Evolutionary conservation across 1,140 invertebrate genomes (phyloP).

Genomic region (Chironomus striatipennis): DNA sequence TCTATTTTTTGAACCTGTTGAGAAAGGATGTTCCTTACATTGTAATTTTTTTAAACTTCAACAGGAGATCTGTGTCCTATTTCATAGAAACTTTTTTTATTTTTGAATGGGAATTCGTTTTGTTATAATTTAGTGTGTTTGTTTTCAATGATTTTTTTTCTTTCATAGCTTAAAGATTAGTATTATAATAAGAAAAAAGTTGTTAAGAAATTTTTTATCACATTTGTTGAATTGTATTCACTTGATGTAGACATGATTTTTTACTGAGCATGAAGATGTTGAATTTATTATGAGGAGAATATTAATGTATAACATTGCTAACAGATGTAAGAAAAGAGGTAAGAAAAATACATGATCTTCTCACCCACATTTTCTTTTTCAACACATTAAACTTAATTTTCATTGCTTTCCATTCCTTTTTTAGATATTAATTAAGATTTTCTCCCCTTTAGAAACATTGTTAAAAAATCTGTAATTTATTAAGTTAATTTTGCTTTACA

Average conservation of each 20-base stretch:
- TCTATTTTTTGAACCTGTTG: conserved; percentile 4
- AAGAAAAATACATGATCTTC: background rate
- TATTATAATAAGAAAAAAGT: too few species aligned
- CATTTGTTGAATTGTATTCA: background rate
- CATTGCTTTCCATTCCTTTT: background rate
- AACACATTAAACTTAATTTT: background rate
- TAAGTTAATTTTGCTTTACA: background rate
- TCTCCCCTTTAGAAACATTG: background rate
- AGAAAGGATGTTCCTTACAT: background rate
- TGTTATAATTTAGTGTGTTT: background rate
- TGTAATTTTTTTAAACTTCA: background rate
- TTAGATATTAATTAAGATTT: background rate
- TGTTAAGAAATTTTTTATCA: too few species aligned
- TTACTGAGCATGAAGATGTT: background rate
- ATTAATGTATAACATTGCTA: conserved; percentile 1
- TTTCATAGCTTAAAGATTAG: background rate
- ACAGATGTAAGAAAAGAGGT: background rate
- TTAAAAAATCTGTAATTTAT: too few species aligned
- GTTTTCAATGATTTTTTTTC: background rate
- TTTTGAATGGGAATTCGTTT: background rate
- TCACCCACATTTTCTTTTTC: background rate
- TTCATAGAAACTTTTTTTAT: background rate
- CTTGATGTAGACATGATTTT: conserved; percentile 9
- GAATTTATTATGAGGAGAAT: background rate
- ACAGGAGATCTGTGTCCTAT: background rate